These are phyloP conservation scores for Celastrina argiolus DNA, from an alignment of 2,888 invertebrate genomes.

Conservation along the genomic window DNA sequence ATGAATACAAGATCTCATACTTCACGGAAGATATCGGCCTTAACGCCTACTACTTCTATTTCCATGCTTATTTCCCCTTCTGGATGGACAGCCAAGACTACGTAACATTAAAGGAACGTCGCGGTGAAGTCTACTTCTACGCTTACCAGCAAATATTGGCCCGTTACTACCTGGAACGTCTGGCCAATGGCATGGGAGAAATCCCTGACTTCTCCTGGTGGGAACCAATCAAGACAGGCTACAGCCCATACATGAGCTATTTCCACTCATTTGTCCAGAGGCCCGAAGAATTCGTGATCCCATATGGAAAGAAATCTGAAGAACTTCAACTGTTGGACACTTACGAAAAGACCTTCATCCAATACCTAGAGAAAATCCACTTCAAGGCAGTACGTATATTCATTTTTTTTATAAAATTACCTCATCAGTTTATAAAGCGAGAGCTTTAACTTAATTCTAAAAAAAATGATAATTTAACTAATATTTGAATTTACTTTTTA, in stretches of 20 bases:
- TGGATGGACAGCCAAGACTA: slow-evolving; percentile 78
- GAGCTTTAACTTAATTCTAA: too few relatives aligned
- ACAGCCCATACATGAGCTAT: slow-evolving; percentile 38
- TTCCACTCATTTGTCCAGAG: slow-evolving; percentile 42
- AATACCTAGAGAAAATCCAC: slow-evolving; percentile 73
- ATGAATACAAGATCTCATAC: slow-evolving; percentile 80
- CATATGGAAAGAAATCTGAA: slow-evolving; percentile 66
- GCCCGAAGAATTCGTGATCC: slow-evolving; percentile 77
- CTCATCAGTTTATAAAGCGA: not conserved
- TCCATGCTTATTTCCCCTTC: slow-evolving; percentile 80
- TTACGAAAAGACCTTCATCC: slow-evolving; percentile 75
- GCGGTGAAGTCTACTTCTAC: slow-evolving; percentile 82
- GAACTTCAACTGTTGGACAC: slow-evolving; percentile 74
- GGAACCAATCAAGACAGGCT: slow-evolving; percentile 71
- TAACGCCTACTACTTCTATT: slow-evolving; percentile 82
- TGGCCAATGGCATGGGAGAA: slow-evolving; percentile 80
- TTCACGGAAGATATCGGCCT: slow-evolving; percentile 84
- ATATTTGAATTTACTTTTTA: slow-evolving; percentile 34
- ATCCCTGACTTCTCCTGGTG: slow-evolving; percentile 81
- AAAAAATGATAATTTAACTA: too few relatives aligned
- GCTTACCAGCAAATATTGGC: slow-evolving; percentile 82
- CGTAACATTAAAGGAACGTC: slow-evolving; percentile 70
- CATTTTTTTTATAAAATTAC: not conserved
- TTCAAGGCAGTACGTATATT: slow-evolving; percentile 76
- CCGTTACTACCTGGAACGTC: slow-evolving; percentile 83